A percentile compares a stretch with the other conserved stretches of the same genome.
phyloP scores from a whole-genome alignment of 2,888 invertebrate genomes.

The Acanthosepion esculentum region DNA sequence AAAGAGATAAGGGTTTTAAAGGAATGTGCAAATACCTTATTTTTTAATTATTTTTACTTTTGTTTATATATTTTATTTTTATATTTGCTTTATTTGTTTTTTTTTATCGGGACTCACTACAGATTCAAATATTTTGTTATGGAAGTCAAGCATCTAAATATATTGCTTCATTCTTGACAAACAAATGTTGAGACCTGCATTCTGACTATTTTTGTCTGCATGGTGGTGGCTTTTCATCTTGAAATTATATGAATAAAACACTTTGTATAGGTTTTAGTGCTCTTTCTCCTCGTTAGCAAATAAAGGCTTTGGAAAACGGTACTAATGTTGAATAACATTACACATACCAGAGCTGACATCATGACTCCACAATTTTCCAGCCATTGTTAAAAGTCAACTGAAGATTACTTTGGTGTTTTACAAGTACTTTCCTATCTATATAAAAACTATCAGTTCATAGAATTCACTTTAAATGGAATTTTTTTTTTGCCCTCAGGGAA shows the following conservation, averaged over 20 bases:
- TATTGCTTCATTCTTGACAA: background rate
- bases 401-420: background rate
- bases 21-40: too few species aligned
- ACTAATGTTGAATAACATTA: background rate
- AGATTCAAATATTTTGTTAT: too few species aligned
- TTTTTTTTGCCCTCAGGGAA: background rate
- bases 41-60: too few species aligned
- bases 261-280: background rate
- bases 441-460: background rate
- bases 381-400: background rate
- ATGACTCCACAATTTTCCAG: background rate
- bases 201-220: background rate
- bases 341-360: background rate
- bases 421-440: background rate
- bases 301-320: background rate
- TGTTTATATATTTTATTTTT: too few species aligned
- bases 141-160: background rate
- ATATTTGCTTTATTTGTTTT: too few species aligned
- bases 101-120: too few species aligned
- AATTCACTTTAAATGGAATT: background rate
- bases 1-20: too few species aligned
- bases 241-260: background rate
- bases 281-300: background rate
- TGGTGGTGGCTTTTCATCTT: background rate
- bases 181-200: background rate